Evolutionary conservation across 1,140 invertebrate genomes (phyloP).

Genomic region (Drosophila cardini): DNA sequence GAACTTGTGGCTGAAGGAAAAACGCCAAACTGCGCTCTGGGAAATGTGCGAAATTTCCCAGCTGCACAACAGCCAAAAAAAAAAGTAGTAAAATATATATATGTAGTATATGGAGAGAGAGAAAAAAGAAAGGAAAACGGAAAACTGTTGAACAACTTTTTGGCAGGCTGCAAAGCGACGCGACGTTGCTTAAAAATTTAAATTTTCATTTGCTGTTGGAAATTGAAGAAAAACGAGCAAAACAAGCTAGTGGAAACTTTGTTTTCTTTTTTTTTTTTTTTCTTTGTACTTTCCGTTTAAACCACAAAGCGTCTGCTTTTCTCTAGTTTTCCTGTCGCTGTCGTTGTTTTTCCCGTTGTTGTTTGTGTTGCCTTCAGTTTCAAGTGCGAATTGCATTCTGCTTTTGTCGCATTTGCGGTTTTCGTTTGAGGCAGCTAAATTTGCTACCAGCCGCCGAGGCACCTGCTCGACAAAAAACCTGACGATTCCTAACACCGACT

Average conservation of each 20-base stretch:
- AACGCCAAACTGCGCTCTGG: constrained; percentile 64
- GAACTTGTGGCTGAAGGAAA: constrained; percentile 16
- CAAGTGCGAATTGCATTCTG: constrained; percentile 82
- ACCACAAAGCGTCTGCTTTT: constrained; percentile 35
- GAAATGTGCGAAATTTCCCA: constrained; percentile 80
- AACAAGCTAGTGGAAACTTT: constrained; percentile 11
- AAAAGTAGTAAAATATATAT: not conserved
- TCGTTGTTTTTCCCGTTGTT: constrained; percentile 31
- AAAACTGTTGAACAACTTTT: constrained; percentile 63
- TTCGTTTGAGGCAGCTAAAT: constrained; percentile 59
- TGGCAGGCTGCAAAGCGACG: constrained; percentile 30
- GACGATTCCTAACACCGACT: constrained; percentile 1
- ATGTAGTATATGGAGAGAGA: too few relatives aligned
- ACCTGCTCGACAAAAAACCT: constrained; percentile 33
- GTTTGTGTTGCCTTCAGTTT: constrained; percentile 54
- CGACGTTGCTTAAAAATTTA: constrained; percentile 78
- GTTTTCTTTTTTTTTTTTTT: constrained; percentile 1
- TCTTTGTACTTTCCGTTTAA: constrained; percentile 32
- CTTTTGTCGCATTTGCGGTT: constrained; percentile 82
- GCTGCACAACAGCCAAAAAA: constrained; percentile 51
- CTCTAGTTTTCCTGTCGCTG: constrained; percentile 29
- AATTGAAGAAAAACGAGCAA: constrained; percentile 55
- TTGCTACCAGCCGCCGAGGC: constrained; percentile 33
- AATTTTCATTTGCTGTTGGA: constrained; percentile 80
- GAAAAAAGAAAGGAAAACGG: not conserved